A percentile compares a stretch with the other conserved stretches of the same genome.
These are phyloP conservation scores for Geopemphigus sp. DNA, from an alignment of 1,140 invertebrate species.

Conservation along the genomic window DNA sequence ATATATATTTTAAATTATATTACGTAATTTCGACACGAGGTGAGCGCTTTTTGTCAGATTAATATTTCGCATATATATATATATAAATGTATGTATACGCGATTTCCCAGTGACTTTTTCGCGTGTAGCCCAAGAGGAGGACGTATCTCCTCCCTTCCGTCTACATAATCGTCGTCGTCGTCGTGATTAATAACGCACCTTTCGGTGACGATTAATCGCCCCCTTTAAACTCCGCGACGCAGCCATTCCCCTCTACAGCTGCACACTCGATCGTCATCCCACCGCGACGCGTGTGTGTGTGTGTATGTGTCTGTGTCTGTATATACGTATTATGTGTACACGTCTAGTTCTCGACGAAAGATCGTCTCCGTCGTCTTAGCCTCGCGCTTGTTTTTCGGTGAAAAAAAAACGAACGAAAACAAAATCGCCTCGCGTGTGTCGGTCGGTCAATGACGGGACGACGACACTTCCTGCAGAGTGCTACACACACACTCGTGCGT, in stretches of 20 bases:
- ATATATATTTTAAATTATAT: neutral
- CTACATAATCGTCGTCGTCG: neutral
- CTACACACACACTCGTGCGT: neutral
- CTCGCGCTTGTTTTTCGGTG: neutral
- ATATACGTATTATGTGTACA: too few species aligned
- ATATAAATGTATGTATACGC: neutral
- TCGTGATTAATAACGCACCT: constrained; percentile 32
- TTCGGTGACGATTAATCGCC: constrained; percentile 15
- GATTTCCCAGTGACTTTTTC: neutral
- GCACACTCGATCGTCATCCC: neutral
- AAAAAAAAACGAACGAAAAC: neutral
- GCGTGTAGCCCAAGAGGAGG: neutral
- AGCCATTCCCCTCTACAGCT: neutral
- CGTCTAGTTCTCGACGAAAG: neutral
- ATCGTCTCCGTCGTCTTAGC: neutral
- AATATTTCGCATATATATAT: neutral
- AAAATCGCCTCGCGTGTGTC: neutral
- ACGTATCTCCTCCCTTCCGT: neutral
- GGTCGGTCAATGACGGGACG: constrained; percentile 29
- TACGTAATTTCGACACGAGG: neutral
- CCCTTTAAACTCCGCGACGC: neutral
- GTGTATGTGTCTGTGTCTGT: too few species aligned
- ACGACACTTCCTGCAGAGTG: neutral
- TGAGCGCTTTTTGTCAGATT: neutral
- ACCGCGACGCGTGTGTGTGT: neutral